Conservation (phyloP, 1,140 invertebrate species). For the Oppia nitens region DNA sequence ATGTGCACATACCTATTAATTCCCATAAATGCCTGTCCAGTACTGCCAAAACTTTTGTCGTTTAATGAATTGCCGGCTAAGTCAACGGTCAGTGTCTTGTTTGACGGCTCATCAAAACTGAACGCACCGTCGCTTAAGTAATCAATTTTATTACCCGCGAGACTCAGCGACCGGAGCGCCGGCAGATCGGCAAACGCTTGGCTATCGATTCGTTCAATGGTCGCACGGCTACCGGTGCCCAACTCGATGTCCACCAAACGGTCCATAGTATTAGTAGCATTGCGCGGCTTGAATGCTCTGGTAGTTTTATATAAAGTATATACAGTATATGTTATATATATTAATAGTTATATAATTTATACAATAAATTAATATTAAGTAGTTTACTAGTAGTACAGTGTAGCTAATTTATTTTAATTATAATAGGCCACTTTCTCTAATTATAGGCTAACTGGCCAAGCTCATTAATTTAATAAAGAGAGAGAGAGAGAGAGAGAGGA, state of each 20-base stretch:
- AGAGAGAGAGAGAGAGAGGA: too few relatives aligned
- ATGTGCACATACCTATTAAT: not conserved
- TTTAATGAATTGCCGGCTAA: slow-evolving; percentile 7
- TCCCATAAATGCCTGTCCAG: not conserved
- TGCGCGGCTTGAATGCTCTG: not conserved
- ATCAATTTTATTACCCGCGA: not conserved
- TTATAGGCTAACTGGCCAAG: too few relatives aligned
- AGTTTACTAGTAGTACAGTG: too few relatives aligned
- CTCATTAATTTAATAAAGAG: too few relatives aligned
- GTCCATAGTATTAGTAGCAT: not conserved
- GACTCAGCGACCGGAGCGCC: not conserved
- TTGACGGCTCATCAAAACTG: not conserved
- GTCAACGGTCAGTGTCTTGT: slow-evolving; percentile 6
- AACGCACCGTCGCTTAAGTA: slow-evolving; percentile 1
- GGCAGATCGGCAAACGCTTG: slow-evolving; percentile 2
- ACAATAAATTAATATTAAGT: too few relatives aligned
- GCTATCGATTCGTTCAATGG: not conserved
- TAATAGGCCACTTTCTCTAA: too few relatives aligned
- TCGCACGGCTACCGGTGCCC: not conserved
- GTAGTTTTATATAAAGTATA: not conserved
- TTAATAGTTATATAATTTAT: too few relatives aligned
- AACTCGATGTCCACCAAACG: not conserved
- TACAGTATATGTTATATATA: not conserved
- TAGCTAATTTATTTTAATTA: too few relatives aligned
- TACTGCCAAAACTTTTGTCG: slow-evolving; percentile 3